Evolutionary conservation across 2,888 invertebrate species (phyloP), one percentile per base, ranked within the genome.

Genomic region (Meiosimyza decipiens): DNA sequence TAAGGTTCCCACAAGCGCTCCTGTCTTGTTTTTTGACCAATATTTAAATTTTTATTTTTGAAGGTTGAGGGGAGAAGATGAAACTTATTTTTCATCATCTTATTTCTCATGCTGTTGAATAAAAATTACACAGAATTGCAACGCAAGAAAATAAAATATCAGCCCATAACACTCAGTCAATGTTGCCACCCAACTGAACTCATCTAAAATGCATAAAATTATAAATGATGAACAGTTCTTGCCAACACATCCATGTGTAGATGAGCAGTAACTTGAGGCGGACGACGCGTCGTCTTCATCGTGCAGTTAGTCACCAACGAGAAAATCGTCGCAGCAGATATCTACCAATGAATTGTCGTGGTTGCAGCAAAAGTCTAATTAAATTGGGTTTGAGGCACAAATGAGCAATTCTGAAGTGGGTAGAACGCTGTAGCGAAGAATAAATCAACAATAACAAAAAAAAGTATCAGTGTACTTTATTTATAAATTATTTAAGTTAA

Each of bases 171-270:
- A 40, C 40, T 40, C 9, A 40, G 40, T 40, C 40, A 40, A 40
- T 40, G 40, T 2, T 7, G 40, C 40, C 40, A 6, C 6, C 40
- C 40, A 28, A 33, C 79, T 83, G 83, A 80, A 82, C 82, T 67
- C 74, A 78, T 80, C 79, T 82, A 83, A 84, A 83, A 80, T 83
- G 84, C 84, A 84, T 84, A 82, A 82, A 83, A 83, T 84, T 84
- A 83, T 82, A 83, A 82, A 83, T 82, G 82, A 84, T 84, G 82
- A 83, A 82, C 9, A 6, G 6, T 40, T 40, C 40, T 9, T 6
- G 6, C 40, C 40, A 6, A 40, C 9, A 40, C 40, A 40, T 40
- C 6, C 40, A 40, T 49, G 12, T 16, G 9, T 50, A 51, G 28
- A 51, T 52, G 47, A 59, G 68, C 59, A 59, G 68, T 33, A 68